Conservation (phyloP, 2,797 vertebrate genomes). For the Eptatretus atami region DNA sequence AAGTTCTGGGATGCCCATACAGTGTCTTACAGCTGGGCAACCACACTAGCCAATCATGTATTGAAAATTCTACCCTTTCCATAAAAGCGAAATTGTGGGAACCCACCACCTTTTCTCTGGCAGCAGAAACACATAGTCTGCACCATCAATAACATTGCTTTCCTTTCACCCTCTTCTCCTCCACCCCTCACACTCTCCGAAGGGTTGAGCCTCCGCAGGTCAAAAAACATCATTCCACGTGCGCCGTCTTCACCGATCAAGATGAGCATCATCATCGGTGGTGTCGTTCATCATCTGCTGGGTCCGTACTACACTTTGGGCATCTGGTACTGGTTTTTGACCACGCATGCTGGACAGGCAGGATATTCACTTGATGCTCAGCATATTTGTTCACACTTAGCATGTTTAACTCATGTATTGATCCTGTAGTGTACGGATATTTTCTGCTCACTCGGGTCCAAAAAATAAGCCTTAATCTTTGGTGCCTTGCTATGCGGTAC, state of each 20-base stretch:
- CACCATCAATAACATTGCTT: no score
- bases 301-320: conserved; percentile 66
- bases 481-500: not conserved
- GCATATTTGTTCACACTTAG: conserved; percentile 57
- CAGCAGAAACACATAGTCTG: no score
- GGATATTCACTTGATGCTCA: conserved; percentile 36
- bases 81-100: no score
- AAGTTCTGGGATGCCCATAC: no score
- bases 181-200: no score
- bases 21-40: no score
- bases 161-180: no score
- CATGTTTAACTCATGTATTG: conserved; percentile 50
- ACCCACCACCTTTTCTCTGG: no score
- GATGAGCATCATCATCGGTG: conserved; percentile 68
- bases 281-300: conserved; percentile 60
- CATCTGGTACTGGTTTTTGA: conserved; percentile 72
- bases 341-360: conserved; percentile 26
- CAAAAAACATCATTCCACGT: conserved; percentile 48
- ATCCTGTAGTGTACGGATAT: conserved; percentile 57
- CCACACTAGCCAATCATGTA: no score
- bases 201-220: conserved; percentile 34
- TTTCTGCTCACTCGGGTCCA: conserved; percentile 13
- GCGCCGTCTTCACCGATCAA: conserved; percentile 47
- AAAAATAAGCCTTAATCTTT: no score
- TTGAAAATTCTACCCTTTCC: no score